Conservation (phyloP, 2,888 invertebrate species). For the Aromia moschata region DNA sequence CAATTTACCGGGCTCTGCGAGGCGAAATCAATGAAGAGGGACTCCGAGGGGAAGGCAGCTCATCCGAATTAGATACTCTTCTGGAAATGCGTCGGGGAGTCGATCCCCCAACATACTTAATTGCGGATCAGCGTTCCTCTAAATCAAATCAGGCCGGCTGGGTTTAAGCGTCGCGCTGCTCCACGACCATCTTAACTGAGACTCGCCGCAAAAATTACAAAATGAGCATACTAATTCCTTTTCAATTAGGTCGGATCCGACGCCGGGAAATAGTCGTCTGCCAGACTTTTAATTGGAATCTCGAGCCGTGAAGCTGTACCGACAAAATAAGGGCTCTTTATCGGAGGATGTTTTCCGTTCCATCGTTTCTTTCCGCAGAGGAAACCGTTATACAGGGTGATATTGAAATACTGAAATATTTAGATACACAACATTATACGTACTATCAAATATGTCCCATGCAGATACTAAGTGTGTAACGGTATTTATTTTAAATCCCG, state of each 20-base stretch:
- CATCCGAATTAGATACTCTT: constrained; percentile 57
- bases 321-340: no score
- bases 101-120: constrained; percentile 54
- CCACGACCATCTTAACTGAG: constrained; percentile 51
- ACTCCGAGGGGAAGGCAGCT: constrained; percentile 46
- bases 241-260: constrained; percentile 44
- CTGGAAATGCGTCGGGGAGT: constrained; percentile 56
- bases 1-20: constrained; percentile 60
- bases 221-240: constrained; percentile 40
- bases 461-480: no score
- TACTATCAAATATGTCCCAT: no score
- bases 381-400: no score
- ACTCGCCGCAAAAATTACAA: constrained; percentile 49
- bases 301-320: background rate
- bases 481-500: no score
- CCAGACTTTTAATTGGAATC: constrained; percentile 2
- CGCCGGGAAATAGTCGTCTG: constrained; percentile 2
- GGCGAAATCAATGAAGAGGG: constrained; percentile 61
- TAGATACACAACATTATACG: no score
- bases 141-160: constrained; percentile 54
- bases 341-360: no score
- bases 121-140: constrained; percentile 56
- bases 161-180: constrained; percentile 44
- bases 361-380: no score
- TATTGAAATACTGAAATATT: no score